These are phyloP conservation scores for Callipepla californica DNA, from an alignment of 2,113 vertebrate genomes.

Conservation along the genomic window DNA sequence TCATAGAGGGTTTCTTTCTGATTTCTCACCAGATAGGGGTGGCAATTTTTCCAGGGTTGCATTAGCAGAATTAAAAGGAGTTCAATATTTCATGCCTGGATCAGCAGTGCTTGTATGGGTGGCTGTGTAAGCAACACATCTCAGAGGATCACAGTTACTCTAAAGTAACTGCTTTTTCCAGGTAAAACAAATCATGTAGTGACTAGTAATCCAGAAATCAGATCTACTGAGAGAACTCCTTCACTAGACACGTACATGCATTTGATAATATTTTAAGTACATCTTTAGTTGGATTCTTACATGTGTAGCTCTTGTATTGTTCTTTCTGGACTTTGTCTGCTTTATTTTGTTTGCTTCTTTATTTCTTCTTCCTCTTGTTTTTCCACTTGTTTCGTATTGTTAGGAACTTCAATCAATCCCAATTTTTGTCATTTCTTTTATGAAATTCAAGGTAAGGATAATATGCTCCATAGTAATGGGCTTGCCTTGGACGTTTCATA, in stretches of 20 bases:
- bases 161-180: background rate
- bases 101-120: background rate
- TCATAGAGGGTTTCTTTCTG: too few species aligned
- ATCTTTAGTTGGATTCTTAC: background rate
- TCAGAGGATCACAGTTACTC: background rate
- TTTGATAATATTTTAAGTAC: background rate
- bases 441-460: constrained; percentile 88
- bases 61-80: background rate
- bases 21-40: background rate
- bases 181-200: background rate
- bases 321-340: constrained; percentile 41
- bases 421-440: constrained; percentile 88
- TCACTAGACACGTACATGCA: background rate
- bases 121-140: background rate
- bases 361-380: background rate
- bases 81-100: background rate
- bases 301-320: background rate
- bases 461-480: constrained; percentile 50
- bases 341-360: constrained; percentile 62
- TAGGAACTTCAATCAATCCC: constrained; percentile 88
- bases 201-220: background rate
- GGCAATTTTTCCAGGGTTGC: background rate
- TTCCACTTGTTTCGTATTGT: constrained; percentile 72
- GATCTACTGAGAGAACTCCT: background rate
- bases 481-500: background rate